Base-by-base conservation (phyloP, 2,113 vertebrate genomes). In the Octodon degus region DNA sequence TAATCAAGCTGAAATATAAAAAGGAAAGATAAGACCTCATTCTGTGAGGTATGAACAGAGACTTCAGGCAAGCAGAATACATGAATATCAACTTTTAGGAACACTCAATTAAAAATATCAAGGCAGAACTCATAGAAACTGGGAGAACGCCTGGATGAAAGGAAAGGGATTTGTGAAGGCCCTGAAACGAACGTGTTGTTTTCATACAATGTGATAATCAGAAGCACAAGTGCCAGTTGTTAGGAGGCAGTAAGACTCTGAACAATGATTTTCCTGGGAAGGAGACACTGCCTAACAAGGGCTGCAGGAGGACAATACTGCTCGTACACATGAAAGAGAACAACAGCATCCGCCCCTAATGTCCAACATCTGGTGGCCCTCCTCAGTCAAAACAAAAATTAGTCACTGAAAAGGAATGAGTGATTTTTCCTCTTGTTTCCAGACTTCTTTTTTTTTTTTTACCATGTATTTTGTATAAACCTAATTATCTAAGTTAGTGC, bases 401-500 rank as follows among this genome's bases (percentile, higher is more conserved):
- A 63, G 67, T 55, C 95, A 79, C 81, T 94, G 63, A 72, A 76
- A 85, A 92, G 50, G 62, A 8, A 37, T 79, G 77, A 55, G 84
- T 92, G 92, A 90, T 94, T 95, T 95, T 90, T 88, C 68, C 92
- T 55, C 47, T 83, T 65, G 50, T 70, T 91, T 92, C 70, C 32
- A 91, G 96, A 94, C 97, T 98, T 98, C 90, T 65, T 96, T 63
- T 93, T 93, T 97, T 93, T 97, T 80, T 96, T 89, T 98, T 96
- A 91, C 81, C 95, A 96, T 97, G 95, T 93, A 92, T 98, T 98
- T 97, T 0, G 20, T 96, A 98, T 97, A 96, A 97, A 94, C 96
- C 97, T 98, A 98, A 98, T 99, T 98, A 98, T 98, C 98, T 97
- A 98, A 97, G 97, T 98, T 98, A 98, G 97, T 97, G 92, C 95